These are phyloP conservation scores for Plebejus argus DNA, from an alignment of 2,888 invertebrate species.

Conservation along the genomic window DNA sequence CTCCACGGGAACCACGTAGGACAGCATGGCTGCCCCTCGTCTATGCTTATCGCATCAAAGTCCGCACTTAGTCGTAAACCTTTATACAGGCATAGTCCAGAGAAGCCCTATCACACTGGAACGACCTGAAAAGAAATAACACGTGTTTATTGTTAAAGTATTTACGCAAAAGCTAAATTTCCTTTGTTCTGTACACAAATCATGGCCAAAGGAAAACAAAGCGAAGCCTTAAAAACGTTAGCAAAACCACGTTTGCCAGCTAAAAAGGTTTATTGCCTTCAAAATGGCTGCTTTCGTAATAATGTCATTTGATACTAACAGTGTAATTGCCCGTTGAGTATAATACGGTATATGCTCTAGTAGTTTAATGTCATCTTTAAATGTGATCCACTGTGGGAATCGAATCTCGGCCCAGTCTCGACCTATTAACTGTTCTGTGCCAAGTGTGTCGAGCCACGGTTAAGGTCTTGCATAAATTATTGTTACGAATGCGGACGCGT, in stretches of 20 bases:
- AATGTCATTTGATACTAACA: constrained; percentile 21
- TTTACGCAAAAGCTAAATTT: too few species aligned
- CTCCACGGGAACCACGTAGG: constrained; percentile 89
- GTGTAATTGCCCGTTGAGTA: constrained; percentile 18
- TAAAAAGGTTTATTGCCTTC: constrained; percentile 20
- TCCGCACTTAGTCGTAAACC: neutral
- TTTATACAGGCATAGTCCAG: constrained; percentile 12
- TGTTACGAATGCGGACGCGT: too few species aligned
- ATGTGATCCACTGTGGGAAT: constrained; percentile 34
- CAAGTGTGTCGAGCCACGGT: constrained; percentile 26
- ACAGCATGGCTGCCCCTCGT: constrained; percentile 81
- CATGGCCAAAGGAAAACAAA: neutral
- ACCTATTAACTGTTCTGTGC: constrained; percentile 31
- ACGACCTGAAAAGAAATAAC: constrained; percentile 4
- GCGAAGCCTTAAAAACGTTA: neutral
- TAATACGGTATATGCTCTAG: constrained; percentile 25
- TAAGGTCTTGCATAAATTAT: constrained; percentile 22
- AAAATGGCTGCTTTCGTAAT: constrained; percentile 17
- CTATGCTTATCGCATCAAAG: constrained; percentile 42
- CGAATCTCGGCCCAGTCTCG: constrained; percentile 39
- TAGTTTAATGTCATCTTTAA: constrained; percentile 33
- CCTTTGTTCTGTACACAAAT: neutral
- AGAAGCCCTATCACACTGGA: neutral
- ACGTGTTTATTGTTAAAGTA: neutral
- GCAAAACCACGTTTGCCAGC: neutral